Percentiles rank a stretch among this genome's conserved stretches.
Evolutionary conservation across 2,113 vertebrate species (phyloP).

Genomic region (Chelonoidis abingdonii): DNA sequence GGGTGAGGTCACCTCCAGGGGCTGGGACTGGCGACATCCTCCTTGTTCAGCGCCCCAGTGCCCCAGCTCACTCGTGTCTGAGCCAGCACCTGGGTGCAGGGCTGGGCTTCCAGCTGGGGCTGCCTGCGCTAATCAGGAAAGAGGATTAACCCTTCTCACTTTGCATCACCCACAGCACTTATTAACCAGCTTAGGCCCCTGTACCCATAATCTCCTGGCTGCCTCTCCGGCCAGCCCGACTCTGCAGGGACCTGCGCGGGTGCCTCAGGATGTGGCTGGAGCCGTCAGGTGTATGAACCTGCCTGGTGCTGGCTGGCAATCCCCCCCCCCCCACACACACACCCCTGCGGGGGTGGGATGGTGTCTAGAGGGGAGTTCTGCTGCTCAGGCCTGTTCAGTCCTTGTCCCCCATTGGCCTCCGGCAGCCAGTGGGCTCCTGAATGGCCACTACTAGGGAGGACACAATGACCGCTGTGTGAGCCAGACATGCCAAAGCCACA

Average conservation of each 20-base stretch:
- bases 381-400: too few species aligned
- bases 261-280: too few species aligned
- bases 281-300: not conserved
- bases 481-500: too few species aligned
- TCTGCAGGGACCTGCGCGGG: not conserved
- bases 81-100: not conserved
- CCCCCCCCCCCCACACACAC: too few species aligned
- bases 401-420: too few species aligned
- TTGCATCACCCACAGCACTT: not conserved
- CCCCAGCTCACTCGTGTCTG: too few species aligned
- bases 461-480: too few species aligned
- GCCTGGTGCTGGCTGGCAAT: too few species aligned
- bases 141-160: not conserved
- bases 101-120: not conserved
- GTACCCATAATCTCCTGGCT: not conserved
- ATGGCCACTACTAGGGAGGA: not conserved
- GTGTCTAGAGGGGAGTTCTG: too few species aligned
- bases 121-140: not conserved
- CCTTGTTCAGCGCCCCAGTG: too few species aligned
- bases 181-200: not conserved
- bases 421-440: not conserved
- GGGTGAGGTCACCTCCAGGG: not conserved
- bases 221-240: not conserved
- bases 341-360: too few species aligned
- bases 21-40: not conserved